Evolutionary conservation across 2,888 invertebrate genomes (phyloP), one percentile per base, ranked within the genome.

Genomic region (Pantelozetes paolii): DNA sequence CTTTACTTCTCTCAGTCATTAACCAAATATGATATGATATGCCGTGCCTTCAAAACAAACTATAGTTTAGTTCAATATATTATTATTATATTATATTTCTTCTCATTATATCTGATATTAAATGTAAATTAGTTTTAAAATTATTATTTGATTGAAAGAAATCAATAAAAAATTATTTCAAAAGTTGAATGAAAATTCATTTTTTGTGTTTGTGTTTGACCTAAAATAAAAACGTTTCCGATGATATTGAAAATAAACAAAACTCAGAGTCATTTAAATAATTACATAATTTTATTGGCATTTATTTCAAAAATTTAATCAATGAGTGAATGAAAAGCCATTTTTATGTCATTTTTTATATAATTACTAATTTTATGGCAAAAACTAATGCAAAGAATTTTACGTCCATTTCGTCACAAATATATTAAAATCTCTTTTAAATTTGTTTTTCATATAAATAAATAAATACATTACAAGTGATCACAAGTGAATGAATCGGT

Each of bases 401-500:
- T 32, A 32, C 9, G 20, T 54, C 20, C 11, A 23, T 54, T 54
- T 54, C 26, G 11, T 13, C 15, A 8, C 20, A 50, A 59, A 62
- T 62, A 62, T 62, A 62, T 62, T 62, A 62, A 59, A 59, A 50
- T 50, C 20, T 54, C 28, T 50, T 62, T 23, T 59, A 5, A 5
- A n/a, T 50, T 28, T 59, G 26, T 18, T 20, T 59, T 59, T n/a
- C n/a, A n/a, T 62, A 62, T 62, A 62, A 62, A 62, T 67, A 67
- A 67, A 67, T 67, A 67, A 67, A 67, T 67, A 67, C 67, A 67
- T 67, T 67, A 67, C 9, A 40, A 40, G 62, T 62, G 67, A 67
- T 67, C 67, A 67, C 67, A 67, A 23, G 11, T 62, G 18, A 30
- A 57, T 57, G 32, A 42, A 40, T 36, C 40, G 32, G 6, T 62